A percentile compares a stretch with the other conserved stretches of the same genome.
These are phyloP conservation scores for Malthinus seriepunctatus DNA, from an alignment of 2,888 invertebrate genomes.

Conservation along the genomic window DNA sequence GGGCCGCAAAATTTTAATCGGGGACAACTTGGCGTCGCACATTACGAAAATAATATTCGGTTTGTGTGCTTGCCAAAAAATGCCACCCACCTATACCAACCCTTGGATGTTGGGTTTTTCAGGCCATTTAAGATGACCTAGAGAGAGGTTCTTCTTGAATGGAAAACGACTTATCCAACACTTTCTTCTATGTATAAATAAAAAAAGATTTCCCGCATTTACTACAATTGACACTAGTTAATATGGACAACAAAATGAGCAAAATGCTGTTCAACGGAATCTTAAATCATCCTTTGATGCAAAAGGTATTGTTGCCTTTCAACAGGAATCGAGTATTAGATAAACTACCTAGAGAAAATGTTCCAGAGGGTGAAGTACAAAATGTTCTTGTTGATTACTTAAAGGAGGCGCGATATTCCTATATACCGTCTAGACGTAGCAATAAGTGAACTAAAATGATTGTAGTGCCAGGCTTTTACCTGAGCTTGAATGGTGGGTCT, in stretches of 20 bases:
- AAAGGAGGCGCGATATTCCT: not conserved
- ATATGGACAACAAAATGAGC: constrained; percentile 6
- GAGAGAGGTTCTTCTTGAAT: constrained; percentile 21
- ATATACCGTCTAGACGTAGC: not conserved
- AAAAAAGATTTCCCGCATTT: constrained; percentile 13
- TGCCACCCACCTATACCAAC: constrained; percentile 37
- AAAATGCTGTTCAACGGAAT: not conserved
- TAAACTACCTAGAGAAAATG: not conserved
- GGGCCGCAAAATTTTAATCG: constrained; percentile 42
- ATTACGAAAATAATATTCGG: constrained; percentile 21
- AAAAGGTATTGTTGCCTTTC: constrained; percentile 6
- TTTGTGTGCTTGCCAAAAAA: constrained; percentile 39
- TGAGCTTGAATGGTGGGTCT: too few species aligned
- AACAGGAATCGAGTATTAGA: not conserved
- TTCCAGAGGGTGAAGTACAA: not conserved
- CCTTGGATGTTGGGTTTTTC: constrained; percentile 39
- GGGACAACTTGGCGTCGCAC: constrained; percentile 39
- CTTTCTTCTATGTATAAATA: constrained; percentile 14
- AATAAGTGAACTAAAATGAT: not conserved
- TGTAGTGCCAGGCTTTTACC: not conserved
- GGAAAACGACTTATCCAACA: constrained; percentile 2
- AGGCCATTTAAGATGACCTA: constrained; percentile 37
- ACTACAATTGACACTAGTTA: not conserved
- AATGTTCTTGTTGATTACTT: constrained; percentile 5
- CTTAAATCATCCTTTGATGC: not conserved